These are phyloP conservation scores for Tridacna crocea DNA, from an alignment of 2,888 invertebrate species.

Conservation along the genomic window DNA sequence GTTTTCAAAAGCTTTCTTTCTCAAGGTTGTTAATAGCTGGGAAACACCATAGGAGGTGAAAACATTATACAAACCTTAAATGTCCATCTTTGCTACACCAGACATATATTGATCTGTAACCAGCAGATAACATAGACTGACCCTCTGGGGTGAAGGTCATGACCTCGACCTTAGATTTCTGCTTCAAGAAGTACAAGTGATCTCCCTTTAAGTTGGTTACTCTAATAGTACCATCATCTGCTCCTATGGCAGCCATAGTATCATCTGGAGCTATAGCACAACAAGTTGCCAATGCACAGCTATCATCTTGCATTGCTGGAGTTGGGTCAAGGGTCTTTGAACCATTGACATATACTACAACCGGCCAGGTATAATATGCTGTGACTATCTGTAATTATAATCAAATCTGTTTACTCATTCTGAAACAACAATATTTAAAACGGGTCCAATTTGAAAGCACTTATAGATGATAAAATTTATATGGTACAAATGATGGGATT, in stretches of 20 bases:
- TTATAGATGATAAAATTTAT: too few species aligned
- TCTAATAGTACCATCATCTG: conserved; percentile 70
- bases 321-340: conserved; percentile 37
- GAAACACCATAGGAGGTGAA: too few species aligned
- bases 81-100: conserved; percentile 70
- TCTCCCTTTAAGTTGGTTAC: conserved; percentile 66
- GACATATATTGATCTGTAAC: conserved; percentile 73
- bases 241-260: conserved; percentile 65
- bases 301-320: conserved; percentile 65
- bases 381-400: conserved; percentile 64
- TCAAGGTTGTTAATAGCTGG: too few species aligned
- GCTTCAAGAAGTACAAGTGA: conserved; percentile 67
- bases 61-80: conserved; percentile 39
- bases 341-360: conserved; percentile 60
- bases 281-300: conserved; percentile 65
- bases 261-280: conserved; percentile 71
- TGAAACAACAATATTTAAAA: too few species aligned
- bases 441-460: too few species aligned
- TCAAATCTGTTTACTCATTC: too few species aligned
- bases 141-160: conserved; percentile 69
- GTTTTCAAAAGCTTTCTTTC: too few species aligned
- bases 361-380: conserved; percentile 74
- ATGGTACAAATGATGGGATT: too few species aligned
- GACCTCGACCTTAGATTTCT: conserved; percentile 67
- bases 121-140: conserved; percentile 68